Conservation (phyloP, 2,888 invertebrate genomes). For the Polietes domitor region DNA sequence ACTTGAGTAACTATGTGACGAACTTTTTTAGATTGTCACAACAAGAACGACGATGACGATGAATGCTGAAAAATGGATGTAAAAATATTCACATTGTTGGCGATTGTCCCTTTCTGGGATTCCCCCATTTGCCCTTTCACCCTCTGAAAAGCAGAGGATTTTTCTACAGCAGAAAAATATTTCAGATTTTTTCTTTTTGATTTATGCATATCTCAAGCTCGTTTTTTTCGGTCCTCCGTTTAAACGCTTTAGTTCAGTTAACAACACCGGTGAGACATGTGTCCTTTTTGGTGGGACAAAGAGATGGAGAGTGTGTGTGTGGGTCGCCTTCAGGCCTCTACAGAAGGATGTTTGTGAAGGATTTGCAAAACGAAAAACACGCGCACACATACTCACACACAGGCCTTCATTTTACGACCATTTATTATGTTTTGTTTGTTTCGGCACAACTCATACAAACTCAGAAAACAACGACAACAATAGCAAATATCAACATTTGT, state of each 20-base stretch:
- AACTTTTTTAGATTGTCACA: conserved; percentile 40
- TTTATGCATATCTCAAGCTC: conserved; percentile 58
- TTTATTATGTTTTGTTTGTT: conserved; percentile 12
- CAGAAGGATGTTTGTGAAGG: conserved; percentile 42
- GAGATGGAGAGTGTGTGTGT: background rate
- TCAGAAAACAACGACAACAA: background rate
- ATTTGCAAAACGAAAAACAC: conserved; percentile 5
- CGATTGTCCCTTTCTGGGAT: conserved; percentile 23
- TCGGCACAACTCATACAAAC: background rate
- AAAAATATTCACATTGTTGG: conserved; percentile 53
- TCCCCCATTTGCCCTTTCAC: conserved; percentile 21
- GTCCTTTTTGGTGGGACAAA: conserved; percentile 37
- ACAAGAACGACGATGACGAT: background rate
- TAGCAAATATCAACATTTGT: conserved; percentile 65
- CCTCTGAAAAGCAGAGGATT: conserved; percentile 15
- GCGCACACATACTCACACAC: background rate
- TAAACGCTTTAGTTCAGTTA: conserved; percentile 57
- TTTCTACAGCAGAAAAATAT: conserved; percentile 47
- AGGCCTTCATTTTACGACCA: background rate
- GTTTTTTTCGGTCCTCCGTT: background rate
- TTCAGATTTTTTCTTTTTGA: conserved; percentile 51
- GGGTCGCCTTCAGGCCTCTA: conserved; percentile 22
- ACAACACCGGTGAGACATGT: conserved; percentile 61
- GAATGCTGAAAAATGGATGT: conserved; percentile 19
- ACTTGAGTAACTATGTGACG: conserved; percentile 43